Evolutionary conservation across 2,113 vertebrate species (phyloP), one percentile per base, ranked within the genome.

Genomic region (Phainopepla nitens): DNA sequence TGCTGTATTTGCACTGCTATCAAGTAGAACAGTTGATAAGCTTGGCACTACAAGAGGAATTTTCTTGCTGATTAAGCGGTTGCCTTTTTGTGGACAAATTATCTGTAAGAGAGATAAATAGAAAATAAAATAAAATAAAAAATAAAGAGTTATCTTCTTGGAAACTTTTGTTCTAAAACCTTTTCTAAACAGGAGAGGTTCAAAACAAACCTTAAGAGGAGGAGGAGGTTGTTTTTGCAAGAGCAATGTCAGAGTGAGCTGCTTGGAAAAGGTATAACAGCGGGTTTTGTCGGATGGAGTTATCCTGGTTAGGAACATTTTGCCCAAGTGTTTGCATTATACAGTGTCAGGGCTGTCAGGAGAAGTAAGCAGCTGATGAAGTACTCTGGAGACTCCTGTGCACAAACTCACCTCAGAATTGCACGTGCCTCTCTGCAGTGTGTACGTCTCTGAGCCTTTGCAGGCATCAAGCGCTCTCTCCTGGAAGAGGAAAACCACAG

Each of bases 391-490:
- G 39, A 8, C 22, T 56, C n/a, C 54, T 21, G 28, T 39, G 56
- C 56, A 8, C 2, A 1, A 50, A 50, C 95, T 96, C 78, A 98
- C 98, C 96, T 97, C 78, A 62, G 97, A 91, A 82, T 98, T 98
- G 92, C 87, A 33, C 0, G 72, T 76, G 36, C 94, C 93, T 6
- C 60, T 88, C 70, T 96, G 97, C 80, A 98, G 1, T 0, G 65
- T 73, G 64, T 89, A 95, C 7, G 24, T 44, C 65, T 88, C 41
- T 9, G 89, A 92, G 47, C 95, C 90, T 96, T 98, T 97, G 87
- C 96, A 94, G 7, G 95, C 92, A 18, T 96, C 91, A 11, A 98
- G 71, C 25, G 96, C 97, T 92, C 89, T 97, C 89, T 98, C 97
- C 98, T 98, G 93, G 58, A 77, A 94, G 31, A 78, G 81, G 80